Evolutionary conservation across 37 sponge, comb jelly and placozoan genomes (phyloP).

Genomic region (Ephydatia muelleri): DNA sequence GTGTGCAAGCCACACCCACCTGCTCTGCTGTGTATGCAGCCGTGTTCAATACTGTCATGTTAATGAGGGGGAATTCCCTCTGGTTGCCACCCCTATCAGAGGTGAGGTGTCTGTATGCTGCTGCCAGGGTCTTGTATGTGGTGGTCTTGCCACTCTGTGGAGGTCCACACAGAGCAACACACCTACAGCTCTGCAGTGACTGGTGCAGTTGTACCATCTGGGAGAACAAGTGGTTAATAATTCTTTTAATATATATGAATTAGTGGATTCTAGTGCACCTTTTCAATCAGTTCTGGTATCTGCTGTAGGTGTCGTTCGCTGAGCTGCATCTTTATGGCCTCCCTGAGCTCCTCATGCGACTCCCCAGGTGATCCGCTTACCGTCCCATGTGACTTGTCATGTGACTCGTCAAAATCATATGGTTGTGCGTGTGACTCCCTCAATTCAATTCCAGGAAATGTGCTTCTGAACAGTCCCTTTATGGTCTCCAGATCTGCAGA

Average conservation of each 20-base stretch:
- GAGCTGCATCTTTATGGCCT: slow-evolving; percentile 58
- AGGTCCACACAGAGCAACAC: slow-evolving; percentile 48
- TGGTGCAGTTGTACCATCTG: slow-evolving; percentile 65
- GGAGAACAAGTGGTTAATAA: neutral
- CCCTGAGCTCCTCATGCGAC: slow-evolving; percentile 10
- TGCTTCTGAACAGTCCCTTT: neutral
- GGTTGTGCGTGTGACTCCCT: neutral
- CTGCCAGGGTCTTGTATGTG: slow-evolving; percentile 24
- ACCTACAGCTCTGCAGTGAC: slow-evolving; percentile 15
- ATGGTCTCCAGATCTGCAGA: neutral
- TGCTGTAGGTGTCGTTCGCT: slow-evolving; percentile 48
- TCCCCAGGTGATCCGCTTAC: neutral
- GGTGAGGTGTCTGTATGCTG: slow-evolving; percentile 42
- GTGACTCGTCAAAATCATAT: neutral
- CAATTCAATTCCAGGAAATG: neutral
- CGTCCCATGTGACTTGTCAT: neutral
- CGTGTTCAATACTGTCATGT: slow-evolving; percentile 43
- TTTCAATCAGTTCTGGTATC: slow-evolving; percentile 45
- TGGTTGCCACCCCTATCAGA: neutral
- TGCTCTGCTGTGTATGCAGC: slow-evolving; percentile 52
- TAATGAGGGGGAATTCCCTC: slow-evolving; percentile 21
- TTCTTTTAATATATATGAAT: neutral
- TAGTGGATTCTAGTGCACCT: slow-evolving; percentile 33
- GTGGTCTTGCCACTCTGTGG: slow-evolving; percentile 63
- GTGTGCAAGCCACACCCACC: slow-evolving; percentile 15